Evolutionary conservation across 1,140 invertebrate genomes (phyloP), one percentile per base, ranked within the genome.

Genomic region (Hyphantria cunea): DNA sequence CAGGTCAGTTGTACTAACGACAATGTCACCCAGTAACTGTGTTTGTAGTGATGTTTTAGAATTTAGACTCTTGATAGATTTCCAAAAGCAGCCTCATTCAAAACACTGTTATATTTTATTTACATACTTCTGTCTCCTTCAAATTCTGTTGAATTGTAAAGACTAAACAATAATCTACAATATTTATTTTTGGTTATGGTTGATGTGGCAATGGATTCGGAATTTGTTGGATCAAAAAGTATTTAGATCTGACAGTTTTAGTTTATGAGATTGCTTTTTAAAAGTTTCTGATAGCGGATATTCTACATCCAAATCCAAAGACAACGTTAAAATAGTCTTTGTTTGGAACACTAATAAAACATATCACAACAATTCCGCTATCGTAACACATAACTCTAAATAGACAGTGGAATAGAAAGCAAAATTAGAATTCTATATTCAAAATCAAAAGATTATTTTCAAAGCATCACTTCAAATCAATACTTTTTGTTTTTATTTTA

Each of bases 1-100:
- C 86, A 89, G 86, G 87, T 90, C 78, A 66, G 84, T 82, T 69
- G 34, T 47, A 52, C 59, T 58, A 13, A 65, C 47, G 51, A 53
- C 56, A 50, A 66, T 60, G 49, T 14, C 45, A 55, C 55, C 51
- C 45, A 61, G 60, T 72, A 12, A 68, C 48, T 45, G 39, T 74
- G 72, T 87, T 83, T 80, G 80, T 89, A 85, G 86, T 85, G 79
- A 87, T 89, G 84, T 89, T 81, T 74, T 89, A 89, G 78, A 77
- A 69, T 58, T 71, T 72, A 62, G 58, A 50, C 47, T 50, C 47
- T 67, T 55, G 45, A 56, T 42, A 62, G 56, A 60, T 42, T 32
- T 48, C 8, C 25, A 9, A 48, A 12, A 13, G 1, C 6, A 10
- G 14, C n/a, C 14, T 15, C 34, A 37, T 11, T 8, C 0, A 7